These are phyloP conservation scores for Helicoverpa armigera DNA, from an alignment of 1,140 invertebrate species.

Conservation along the genomic window DNA sequence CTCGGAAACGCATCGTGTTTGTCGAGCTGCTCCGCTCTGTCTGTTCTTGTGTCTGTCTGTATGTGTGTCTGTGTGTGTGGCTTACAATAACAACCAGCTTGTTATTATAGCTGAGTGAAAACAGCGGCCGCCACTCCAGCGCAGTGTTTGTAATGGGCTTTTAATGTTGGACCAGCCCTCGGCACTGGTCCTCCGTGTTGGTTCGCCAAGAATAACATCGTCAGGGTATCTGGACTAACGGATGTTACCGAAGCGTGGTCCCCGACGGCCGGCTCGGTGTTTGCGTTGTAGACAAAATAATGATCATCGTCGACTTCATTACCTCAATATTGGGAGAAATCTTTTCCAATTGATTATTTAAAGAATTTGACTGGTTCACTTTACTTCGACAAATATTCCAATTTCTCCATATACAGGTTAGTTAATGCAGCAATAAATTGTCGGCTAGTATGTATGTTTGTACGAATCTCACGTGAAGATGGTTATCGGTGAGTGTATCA, in stretches of 20 bases:
- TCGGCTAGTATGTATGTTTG: neutral
- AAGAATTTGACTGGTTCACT: too few relatives aligned
- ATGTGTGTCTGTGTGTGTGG: neutral
- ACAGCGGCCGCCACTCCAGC: neutral
- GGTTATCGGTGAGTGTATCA: conserved; percentile 21
- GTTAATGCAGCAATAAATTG: neutral
- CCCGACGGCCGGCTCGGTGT: too few relatives aligned
- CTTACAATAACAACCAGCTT: conserved; percentile 12
- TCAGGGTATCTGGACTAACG: neutral
- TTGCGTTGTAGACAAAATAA: neutral
- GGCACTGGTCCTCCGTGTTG: neutral
- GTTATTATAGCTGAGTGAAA: conserved; percentile 26
- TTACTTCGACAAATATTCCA: neutral
- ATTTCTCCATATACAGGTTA: neutral
- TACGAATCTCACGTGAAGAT: neutral
- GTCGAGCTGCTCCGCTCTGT: too few relatives aligned
- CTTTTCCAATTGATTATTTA: too few relatives aligned
- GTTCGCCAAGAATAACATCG: conserved; percentile 6
- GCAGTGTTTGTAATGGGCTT: conserved; percentile 13
- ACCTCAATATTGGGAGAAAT: neutral
- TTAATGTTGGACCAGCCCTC: conserved; percentile 1
- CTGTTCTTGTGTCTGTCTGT: neutral
- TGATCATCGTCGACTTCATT: neutral
- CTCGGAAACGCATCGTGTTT: too few relatives aligned
- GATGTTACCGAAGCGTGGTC: neutral